A percentile compares a stretch with the other conserved stretches of the same genome.
Evolutionary conservation across 2,797 vertebrate genomes (phyloP).

Genomic region (Rhinatrema bivittatum): DNA sequence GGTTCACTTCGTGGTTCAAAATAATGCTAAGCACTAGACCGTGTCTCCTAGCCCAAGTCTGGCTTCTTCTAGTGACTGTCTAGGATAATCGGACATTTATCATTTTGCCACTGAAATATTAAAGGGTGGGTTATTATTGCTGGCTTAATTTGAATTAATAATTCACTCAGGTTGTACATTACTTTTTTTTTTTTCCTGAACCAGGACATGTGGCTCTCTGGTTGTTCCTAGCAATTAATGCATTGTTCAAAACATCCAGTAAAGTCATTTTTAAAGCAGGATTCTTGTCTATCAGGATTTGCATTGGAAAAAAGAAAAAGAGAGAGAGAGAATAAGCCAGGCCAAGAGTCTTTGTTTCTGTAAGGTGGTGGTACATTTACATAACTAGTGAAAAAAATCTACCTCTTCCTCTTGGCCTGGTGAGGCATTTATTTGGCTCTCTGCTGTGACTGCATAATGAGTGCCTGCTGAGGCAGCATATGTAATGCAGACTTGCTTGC

Average conservation of each 20-base stretch:
- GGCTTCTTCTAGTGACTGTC: conserved; percentile 5
- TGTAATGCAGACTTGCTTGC: conserved; percentile 29
- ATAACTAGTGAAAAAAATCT: conserved; percentile 27
- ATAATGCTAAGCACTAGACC: conserved; percentile 1
- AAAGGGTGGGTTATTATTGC: conserved; percentile 24
- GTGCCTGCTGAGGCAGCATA: conserved; percentile 26
- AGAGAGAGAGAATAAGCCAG: conserved; percentile 4
- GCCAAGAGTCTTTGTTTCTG: conserved; percentile 20
- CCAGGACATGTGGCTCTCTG: neutral
- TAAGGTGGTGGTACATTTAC: conserved; percentile 17
- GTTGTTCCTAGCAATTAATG: conserved; percentile 7
- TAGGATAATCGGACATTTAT: conserved; percentile 15
- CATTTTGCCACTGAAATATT: conserved; percentile 27
- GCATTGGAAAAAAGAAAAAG: conserved; percentile 15
- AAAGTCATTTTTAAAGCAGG: conserved; percentile 4
- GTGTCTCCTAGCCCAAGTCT: conserved; percentile 12
- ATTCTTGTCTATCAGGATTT: conserved; percentile 7
- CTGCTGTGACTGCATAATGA: conserved; percentile 40
- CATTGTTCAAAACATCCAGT: neutral
- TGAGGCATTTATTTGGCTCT: conserved; percentile 34
- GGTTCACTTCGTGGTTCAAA: neutral
- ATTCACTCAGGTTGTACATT: conserved; percentile 34
- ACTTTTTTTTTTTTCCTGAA: conserved; percentile 17
- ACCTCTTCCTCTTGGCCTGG: conserved; percentile 24
- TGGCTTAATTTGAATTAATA: conserved; percentile 28